phyloP scores from a whole-genome alignment of 1,140 invertebrate species.

The Drosophila punjabiensis region DNA sequence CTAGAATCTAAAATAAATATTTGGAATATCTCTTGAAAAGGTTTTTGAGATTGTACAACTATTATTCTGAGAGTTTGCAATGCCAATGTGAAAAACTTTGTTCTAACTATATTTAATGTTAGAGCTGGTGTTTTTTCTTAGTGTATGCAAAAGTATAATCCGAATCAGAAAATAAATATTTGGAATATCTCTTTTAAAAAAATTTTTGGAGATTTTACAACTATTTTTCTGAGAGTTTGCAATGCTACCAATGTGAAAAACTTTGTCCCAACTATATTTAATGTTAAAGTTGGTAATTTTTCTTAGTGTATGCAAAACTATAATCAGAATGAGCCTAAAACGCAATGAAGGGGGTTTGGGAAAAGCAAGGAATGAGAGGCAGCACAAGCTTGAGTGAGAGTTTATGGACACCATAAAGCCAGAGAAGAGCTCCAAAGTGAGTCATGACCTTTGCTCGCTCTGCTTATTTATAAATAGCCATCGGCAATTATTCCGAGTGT shows the following conservation, averaged over 20 bases:
- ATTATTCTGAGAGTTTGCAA: not conserved
- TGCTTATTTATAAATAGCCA: slow-evolving; percentile 48
- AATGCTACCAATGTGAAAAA: not conserved
- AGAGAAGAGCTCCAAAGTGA: slow-evolving; percentile 41
- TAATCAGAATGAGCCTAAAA: slow-evolving; percentile 39
- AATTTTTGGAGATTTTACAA: not conserved
- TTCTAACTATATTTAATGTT: rapidly evolving
- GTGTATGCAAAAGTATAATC: slow-evolving; percentile 48
- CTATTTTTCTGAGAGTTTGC: not conserved
- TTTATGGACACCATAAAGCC: slow-evolving; percentile 15
- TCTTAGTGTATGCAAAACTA: slow-evolving; percentile 33
- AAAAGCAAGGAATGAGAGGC: slow-evolving; percentile 3
- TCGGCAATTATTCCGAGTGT: slow-evolving; percentile 48
- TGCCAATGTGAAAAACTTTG: not conserved
- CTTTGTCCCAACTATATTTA: not conserved
- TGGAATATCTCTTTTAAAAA: not conserved
- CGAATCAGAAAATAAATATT: too few relatives aligned
- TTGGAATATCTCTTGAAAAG: not conserved
- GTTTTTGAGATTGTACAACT: not conserved
- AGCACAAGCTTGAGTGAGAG: slow-evolving; percentile 35
- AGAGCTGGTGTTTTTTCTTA: not conserved
- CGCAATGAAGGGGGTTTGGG: not conserved
- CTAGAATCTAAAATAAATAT: not conserved
- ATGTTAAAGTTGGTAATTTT: not conserved
- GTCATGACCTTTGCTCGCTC: slow-evolving; percentile 52